Evolutionary conservation across 1,140 invertebrate genomes (phyloP).

Genomic region (Conus betulinus): DNA sequence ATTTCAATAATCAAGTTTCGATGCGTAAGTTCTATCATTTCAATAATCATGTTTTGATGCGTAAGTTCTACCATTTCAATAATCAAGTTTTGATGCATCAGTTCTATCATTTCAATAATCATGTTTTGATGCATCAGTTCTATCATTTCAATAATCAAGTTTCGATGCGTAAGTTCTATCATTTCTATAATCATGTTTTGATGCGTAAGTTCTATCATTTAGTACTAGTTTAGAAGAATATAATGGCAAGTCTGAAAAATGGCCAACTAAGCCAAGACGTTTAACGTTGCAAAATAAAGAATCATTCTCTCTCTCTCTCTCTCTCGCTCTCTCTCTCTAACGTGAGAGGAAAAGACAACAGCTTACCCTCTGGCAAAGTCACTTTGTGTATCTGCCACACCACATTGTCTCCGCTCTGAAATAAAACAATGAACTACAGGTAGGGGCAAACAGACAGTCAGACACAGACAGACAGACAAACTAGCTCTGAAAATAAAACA

Average conservation of each 20-base stretch:
- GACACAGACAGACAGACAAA: slow-evolving; percentile 17
- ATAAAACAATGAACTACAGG: not conserved
- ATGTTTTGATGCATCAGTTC: no score
- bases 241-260: no score
- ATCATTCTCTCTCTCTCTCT: no score
- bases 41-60: no score
- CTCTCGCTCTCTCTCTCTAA: no score
- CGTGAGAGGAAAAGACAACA: not conserved
- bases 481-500: not conserved
- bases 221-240: no score
- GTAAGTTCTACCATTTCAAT: not conserved
- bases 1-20: no score
- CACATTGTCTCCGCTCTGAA: slow-evolving; percentile 6
- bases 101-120: no score
- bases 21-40: no score
- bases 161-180: not conserved
- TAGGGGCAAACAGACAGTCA: slow-evolving; percentile 46
- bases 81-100: not conserved
- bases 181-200: no score
- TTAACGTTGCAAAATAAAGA: no score
- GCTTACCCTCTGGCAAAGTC: slow-evolving; percentile 66
- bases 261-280: not conserved
- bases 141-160: not conserved
- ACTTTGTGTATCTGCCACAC: not conserved
- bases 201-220: no score